phyloP scores from a whole-genome alignment of 1,140 invertebrate genomes.

The Diploscapter pachys region DNA sequence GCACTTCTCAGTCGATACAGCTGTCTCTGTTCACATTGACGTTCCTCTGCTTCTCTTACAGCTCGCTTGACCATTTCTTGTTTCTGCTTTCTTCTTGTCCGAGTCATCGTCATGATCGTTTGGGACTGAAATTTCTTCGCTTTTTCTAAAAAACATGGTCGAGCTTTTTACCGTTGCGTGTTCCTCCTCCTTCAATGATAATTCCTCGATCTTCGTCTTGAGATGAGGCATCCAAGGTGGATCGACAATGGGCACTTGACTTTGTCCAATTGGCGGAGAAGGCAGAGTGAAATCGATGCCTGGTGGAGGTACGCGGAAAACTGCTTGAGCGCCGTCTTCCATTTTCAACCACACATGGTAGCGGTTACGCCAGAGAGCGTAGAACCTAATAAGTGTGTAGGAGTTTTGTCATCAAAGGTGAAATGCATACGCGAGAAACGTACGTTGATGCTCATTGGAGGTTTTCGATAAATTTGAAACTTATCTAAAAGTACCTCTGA shows the following conservation, averaged over 20 bases:
- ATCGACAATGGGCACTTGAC: constrained; percentile 77
- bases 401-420: too few relatives aligned
- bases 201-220: constrained; percentile 96
- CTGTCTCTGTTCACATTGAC: constrained; percentile 85
- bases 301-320: constrained; percentile 72
- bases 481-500: constrained; percentile 13
- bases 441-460: too few relatives aligned
- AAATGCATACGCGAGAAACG: too few relatives aligned
- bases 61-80: constrained; percentile 93
- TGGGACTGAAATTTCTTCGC: constrained; percentile 67
- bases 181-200: constrained; percentile 95
- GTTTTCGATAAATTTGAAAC: too few relatives aligned
- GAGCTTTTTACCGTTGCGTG: constrained; percentile 70
- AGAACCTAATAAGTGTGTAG: neutral
- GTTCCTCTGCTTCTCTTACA: constrained; percentile 88
- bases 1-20: constrained; percentile 95
- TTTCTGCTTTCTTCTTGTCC: constrained; percentile 96
- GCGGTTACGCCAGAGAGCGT: constrained; percentile 91
- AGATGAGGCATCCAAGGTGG: constrained; percentile 97
- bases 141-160: neutral
- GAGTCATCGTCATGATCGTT: constrained; percentile 93
- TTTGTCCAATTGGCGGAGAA: constrained; percentile 76
- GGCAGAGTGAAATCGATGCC: constrained; percentile 97
- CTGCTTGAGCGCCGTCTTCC: constrained; percentile 90
- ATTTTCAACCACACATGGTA: constrained; percentile 97